Evolutionary conservation across 2,113 vertebrate species (phyloP), one percentile per base, ranked within the genome.

Genomic region (Theropithecus gelada): DNA sequence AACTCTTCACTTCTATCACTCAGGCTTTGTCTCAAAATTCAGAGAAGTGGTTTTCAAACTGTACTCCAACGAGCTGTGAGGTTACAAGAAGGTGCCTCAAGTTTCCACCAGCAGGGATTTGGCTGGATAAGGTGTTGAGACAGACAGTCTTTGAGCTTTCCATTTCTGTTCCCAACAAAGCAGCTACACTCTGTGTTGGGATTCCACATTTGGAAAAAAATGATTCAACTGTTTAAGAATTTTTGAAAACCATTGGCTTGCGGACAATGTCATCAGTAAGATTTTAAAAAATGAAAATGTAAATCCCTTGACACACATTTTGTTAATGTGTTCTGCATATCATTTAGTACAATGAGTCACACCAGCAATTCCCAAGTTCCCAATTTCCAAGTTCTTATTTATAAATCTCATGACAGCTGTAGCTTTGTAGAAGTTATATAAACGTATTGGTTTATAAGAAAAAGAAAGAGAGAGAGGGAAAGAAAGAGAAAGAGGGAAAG

Each of bases 401-500:
- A 95, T 90, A 88, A 92, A 90, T 64, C 55, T 90, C 83, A 84
- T 75, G 85, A 76, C 79, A 87, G 70, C 79, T 90, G 38, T 61
- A 84, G 87, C 66, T 97, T 82, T 43, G 17, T 78, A 59, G n/a
- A 83, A 90, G 25, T 97, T 95, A 73, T 89, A 85, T 96, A 90
- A 90, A 92, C 18, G 35, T 94, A 75, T 83, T 70, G 83, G 68
- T 66, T 87, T 64, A 14, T 68, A 9, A 72, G 18, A 94, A 45
- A 80, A 9, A 81, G 66, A 93, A 8, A 88, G 68, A 84, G 38
- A 66, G 52, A 88, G 35, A 93, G 57, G 32, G 14, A 76, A 20
- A 52, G 22, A 40, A 12, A 75, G 10, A 75, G 18, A 48, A 10
- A 85, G 8, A 38, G 38, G 38, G 38, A 38, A 38, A 38, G 38